A percentile compares a stretch with the other conserved stretches of the same genome.
These are phyloP conservation scores for Geodia barretti DNA, from an alignment of 37 sponge, comb jelly and placozoan genomes.

Conservation along the genomic window DNA sequence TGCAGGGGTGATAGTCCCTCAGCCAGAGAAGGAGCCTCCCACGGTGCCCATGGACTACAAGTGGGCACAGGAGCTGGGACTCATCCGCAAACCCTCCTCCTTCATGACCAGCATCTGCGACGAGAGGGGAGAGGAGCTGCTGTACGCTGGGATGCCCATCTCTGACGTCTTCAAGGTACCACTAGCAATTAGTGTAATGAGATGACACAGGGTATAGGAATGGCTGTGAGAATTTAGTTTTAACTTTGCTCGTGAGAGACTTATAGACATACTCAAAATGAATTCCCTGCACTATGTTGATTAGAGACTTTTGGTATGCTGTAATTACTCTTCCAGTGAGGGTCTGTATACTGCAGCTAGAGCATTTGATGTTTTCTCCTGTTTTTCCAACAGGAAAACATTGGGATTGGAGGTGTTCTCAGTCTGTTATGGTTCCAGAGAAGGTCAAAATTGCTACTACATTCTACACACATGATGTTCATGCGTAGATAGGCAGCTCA, in stretches of 20 bases:
- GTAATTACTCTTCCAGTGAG: too few relatives aligned
- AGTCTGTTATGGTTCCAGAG: conserved; percentile 97
- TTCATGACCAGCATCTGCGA: conserved; percentile 96
- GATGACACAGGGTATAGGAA: too few relatives aligned
- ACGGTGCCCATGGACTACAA: conserved; percentile 97
- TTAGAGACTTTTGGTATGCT: too few relatives aligned
- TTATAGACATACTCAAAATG: too few relatives aligned
- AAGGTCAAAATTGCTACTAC: conserved; percentile 45
- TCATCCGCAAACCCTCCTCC: conserved; percentile 90
- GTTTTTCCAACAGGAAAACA: conserved; percentile 63
- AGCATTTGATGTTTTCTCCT: not conserved
- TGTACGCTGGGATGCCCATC: conserved; percentile 98
- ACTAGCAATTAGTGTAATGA: too few relatives aligned
- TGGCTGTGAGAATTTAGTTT: too few relatives aligned
- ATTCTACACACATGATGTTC: not conserved
- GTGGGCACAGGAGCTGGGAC: conserved; percentile 96
- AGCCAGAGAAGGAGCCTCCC: conserved; percentile 89
- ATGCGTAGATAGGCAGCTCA: too few relatives aligned
- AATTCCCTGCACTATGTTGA: too few relatives aligned
- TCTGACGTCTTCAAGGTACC: conserved; percentile 93
- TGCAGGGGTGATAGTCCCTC: conserved; percentile 72
- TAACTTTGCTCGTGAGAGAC: too few relatives aligned
- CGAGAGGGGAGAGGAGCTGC: conserved; percentile 96
- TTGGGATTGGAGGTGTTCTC: conserved; percentile 95
- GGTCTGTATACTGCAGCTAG: not conserved